Evolutionary conservation across 2,888 invertebrate genomes (phyloP).

Genomic region (Barypeithes pellucidus): DNA sequence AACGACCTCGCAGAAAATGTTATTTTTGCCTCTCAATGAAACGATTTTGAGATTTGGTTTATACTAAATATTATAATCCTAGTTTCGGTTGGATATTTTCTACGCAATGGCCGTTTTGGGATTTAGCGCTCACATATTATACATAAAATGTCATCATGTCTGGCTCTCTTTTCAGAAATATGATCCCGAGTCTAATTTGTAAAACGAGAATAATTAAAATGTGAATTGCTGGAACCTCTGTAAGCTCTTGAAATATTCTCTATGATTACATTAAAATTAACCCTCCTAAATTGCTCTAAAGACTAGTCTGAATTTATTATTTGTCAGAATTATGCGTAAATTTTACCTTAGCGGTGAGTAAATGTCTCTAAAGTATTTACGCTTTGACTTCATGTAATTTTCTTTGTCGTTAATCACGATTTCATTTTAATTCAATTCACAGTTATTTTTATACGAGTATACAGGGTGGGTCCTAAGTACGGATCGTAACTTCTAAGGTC

Average conservation of each 20-base stretch:
- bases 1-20: too few species aligned
- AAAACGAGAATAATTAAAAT: neutral
- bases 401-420: neutral
- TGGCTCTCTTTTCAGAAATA: too few species aligned
- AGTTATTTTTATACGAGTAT: too few species aligned
- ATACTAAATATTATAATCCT: too few species aligned
- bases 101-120: too few species aligned
- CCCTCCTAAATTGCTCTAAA: neutral
- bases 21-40: too few species aligned
- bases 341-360: neutral
- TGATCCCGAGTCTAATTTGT: too few species aligned
- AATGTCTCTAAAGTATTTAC: neutral
- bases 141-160: too few species aligned
- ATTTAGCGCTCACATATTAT: too few species aligned
- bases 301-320: neutral
- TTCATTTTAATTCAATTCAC: neutral
- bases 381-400: neutral
- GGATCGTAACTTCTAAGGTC: too few species aligned
- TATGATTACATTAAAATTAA: conserved; percentile 1
- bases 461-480: too few species aligned
- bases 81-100: neutral
- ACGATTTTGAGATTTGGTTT: too few species aligned
- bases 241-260: neutral
- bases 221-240: neutral
- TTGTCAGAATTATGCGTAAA: neutral